These are phyloP conservation scores for Drosophila watanabei DNA, from an alignment of 1,140 invertebrate species.

Conservation along the genomic window DNA sequence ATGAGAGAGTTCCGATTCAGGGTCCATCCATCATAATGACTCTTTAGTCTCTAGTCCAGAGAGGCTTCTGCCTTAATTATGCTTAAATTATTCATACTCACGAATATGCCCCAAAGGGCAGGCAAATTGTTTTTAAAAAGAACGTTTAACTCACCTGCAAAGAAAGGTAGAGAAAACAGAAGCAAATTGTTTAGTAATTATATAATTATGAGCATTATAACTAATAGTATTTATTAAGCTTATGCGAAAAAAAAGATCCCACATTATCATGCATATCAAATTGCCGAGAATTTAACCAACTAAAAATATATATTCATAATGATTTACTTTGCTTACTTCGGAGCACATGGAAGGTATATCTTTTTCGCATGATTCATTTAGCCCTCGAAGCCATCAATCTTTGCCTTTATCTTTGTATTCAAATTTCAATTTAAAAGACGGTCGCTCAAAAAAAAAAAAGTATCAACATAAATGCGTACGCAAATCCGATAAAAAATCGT, in stretches of 20 bases:
- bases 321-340: slow-evolving; percentile 24
- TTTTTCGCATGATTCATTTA: slow-evolving; percentile 55
- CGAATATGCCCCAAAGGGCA: slow-evolving; percentile 65
- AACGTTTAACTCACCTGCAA: slow-evolving; percentile 80
- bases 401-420: slow-evolving; percentile 43
- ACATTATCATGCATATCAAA: slow-evolving; percentile 22
- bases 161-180: slow-evolving; percentile 58
- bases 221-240: slow-evolving; percentile 30
- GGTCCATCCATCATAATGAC: slow-evolving; percentile 41
- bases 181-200: slow-evolving; percentile 71
- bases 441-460: too few relatives aligned
- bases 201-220: slow-evolving; percentile 60
- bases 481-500: slow-evolving; percentile 38
- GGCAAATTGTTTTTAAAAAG: slow-evolving; percentile 51
- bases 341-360: slow-evolving; percentile 33
- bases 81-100: slow-evolving; percentile 70
- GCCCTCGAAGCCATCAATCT: slow-evolving; percentile 55
- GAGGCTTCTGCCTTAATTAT: slow-evolving; percentile 55
- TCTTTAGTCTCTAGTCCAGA: slow-evolving; percentile 13
- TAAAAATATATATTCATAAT: slow-evolving; percentile 14
- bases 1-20: slow-evolving; percentile 23
- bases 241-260: slow-evolving; percentile 10
- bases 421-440: slow-evolving; percentile 55
- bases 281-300: slow-evolving; percentile 28
- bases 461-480: slow-evolving; percentile 44